These are phyloP conservation scores for Hippopotamus amphibius DNA, from an alignment of 2,113 vertebrate genomes.

Conservation along the genomic window DNA sequence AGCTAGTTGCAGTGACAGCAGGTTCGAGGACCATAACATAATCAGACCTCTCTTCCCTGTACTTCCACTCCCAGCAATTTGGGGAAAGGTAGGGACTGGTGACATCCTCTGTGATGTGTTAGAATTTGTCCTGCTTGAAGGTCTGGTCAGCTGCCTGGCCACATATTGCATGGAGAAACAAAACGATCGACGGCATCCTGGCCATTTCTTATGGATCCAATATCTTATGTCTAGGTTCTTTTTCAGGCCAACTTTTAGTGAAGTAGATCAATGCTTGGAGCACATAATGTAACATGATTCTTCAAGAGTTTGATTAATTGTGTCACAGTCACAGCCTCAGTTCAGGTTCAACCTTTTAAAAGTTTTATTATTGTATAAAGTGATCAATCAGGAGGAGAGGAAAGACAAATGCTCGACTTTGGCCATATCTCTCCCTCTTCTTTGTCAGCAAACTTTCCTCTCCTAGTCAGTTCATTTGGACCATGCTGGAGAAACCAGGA, in stretches of 20 bases:
- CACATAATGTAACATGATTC: slow-evolving; percentile 78
- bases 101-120: slow-evolving; percentile 15
- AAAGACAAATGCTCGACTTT: slow-evolving; percentile 75
- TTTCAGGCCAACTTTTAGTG: slow-evolving; percentile 78
- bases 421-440: slow-evolving; percentile 48
- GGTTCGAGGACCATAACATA: background rate
- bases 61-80: slow-evolving; percentile 31
- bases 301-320: slow-evolving; percentile 85
- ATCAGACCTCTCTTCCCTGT: background rate
- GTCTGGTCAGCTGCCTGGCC: background rate
- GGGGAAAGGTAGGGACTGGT: slow-evolving; percentile 17
- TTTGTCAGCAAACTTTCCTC: background rate
- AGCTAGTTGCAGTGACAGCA: background rate
- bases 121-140: background rate
- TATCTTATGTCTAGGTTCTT: slow-evolving; percentile 11
- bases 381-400: slow-evolving; percentile 82
- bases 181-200: background rate
- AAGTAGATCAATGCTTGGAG: slow-evolving; percentile 75
- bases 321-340: slow-evolving; percentile 80
- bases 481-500: background rate
- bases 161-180: background rate
- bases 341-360: slow-evolving; percentile 87
- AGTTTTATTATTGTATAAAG: slow-evolving; percentile 85
- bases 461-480: background rate
- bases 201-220: slow-evolving; percentile 45